These are phyloP conservation scores for Acleris literana DNA, from an alignment of 2,888 invertebrate genomes.

Conservation along the genomic window DNA sequence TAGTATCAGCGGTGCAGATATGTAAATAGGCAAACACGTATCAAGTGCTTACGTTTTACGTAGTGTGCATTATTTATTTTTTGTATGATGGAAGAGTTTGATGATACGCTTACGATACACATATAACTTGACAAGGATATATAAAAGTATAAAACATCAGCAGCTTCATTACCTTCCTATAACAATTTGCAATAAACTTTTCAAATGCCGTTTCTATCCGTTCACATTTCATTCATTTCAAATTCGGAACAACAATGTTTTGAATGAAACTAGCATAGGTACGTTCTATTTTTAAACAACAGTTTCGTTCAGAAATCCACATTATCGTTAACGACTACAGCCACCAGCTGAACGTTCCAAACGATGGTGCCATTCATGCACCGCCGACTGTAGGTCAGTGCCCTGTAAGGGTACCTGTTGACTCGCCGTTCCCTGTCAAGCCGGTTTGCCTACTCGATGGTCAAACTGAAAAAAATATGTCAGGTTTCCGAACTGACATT, in stretches of 20 bases:
- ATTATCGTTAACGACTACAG: conserved; percentile 50
- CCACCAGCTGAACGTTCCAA: conserved; percentile 54
- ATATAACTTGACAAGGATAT: too few species aligned
- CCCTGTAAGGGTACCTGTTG: conserved; percentile 79
- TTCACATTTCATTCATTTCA: conserved; percentile 5
- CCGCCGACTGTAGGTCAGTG: conserved; percentile 76
- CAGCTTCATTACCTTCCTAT: too few species aligned
- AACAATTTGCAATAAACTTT: too few species aligned
- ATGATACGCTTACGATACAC: conserved; percentile 9
- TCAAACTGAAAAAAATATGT: conserved; percentile 52
- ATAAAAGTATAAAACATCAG: too few species aligned
- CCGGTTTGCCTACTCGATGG: conserved; percentile 67
- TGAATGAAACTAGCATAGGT: conserved; percentile 17
- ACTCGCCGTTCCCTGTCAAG: conserved; percentile 64
- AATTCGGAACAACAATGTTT: conserved; percentile 21
- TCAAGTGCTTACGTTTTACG: conserved; percentile 23
- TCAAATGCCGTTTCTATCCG: too few species aligned
- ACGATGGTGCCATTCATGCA: conserved; percentile 64
- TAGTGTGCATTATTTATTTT: conserved; percentile 26
- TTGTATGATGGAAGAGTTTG: conserved; percentile 4
- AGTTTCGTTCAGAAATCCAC: conserved; percentile 45
- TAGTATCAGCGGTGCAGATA: conserved; percentile 43
- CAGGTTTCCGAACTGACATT: conserved; percentile 57
- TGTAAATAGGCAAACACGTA: conserved; percentile 32
- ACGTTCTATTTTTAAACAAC: conserved; percentile 33